These are phyloP conservation scores for Xestia c-nigrum DNA, from an alignment of 2,888 invertebrate species.

Conservation along the genomic window DNA sequence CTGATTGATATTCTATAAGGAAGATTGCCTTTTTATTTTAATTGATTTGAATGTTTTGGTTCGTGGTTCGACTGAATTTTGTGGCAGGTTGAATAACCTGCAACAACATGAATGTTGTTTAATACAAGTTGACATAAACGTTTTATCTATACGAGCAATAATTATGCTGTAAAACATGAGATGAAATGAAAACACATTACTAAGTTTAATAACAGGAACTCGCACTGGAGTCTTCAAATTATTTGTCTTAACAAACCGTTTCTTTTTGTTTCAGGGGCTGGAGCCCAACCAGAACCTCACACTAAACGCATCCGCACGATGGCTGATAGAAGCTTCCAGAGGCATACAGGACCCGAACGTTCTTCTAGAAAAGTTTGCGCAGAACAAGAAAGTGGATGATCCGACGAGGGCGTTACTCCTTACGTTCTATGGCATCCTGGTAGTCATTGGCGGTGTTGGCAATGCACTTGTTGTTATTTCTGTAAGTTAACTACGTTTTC, in stretches of 20 bases:
- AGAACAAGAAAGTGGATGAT: constrained; percentile 93
- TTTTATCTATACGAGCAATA: neutral
- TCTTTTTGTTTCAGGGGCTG: constrained; percentile 81
- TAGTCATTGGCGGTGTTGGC: constrained; percentile 95
- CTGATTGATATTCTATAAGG: too few species aligned
- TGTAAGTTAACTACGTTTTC: constrained; percentile 77
- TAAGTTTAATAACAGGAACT: neutral
- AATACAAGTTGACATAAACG: neutral
- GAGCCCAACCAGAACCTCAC: constrained; percentile 83
- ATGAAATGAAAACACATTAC: neutral
- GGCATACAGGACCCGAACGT: constrained; percentile 84
- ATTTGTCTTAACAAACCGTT: neutral
- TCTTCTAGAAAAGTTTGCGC: constrained; percentile 91
- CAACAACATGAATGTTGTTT: too few species aligned
- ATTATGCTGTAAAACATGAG: neutral
- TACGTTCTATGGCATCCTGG: constrained; percentile 93
- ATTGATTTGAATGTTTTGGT: neutral
- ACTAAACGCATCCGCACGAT: constrained; percentile 83
- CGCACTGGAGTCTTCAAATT: neutral
- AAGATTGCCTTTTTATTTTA: neutral
- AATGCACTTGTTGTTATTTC: constrained; percentile 96
- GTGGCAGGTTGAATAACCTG: neutral
- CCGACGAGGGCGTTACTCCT: constrained; percentile 93
- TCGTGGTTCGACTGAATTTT: neutral
- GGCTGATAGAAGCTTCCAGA: constrained; percentile 86